phyloP scores from a whole-genome alignment of 2,797 vertebrate genomes.

The Acanthopagrus latus region DNA sequence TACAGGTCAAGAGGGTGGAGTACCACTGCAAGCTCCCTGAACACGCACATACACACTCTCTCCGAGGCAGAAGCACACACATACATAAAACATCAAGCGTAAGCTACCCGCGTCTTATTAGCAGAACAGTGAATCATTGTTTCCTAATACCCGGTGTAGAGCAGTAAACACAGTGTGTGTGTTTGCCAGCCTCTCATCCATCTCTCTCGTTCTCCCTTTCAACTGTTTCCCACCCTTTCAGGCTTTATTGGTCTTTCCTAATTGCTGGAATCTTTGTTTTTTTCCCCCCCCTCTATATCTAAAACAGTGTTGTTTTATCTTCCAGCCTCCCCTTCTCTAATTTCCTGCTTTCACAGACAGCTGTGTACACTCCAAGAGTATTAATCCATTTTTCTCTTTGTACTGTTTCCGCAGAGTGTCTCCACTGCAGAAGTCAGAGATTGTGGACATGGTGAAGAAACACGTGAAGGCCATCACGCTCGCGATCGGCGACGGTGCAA shows the following conservation, averaged over 20 bases:
- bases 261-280: slow-evolving; percentile 5
- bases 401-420: slow-evolving; percentile 89
- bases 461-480: slow-evolving; percentile 98
- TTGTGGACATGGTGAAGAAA: slow-evolving; percentile 99
- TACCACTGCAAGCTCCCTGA: slow-evolving; percentile 64
- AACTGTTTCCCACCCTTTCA: slow-evolving; percentile 46
- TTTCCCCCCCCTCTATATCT: not conserved
- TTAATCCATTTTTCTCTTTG: not conserved
- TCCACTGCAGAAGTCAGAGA: slow-evolving; percentile 98
- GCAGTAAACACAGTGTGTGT: slow-evolving; percentile 49
- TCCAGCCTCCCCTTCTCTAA: not conserved
- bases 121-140: slow-evolving; percentile 71
- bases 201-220: slow-evolving; percentile 28
- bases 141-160: slow-evolving; percentile 60
- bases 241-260: slow-evolving; percentile 24
- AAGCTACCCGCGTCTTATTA: slow-evolving; percentile 51
- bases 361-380: slow-evolving; percentile 20
- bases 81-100: slow-evolving; percentile 39
- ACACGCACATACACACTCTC: slow-evolving; percentile 22
- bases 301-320: slow-evolving; percentile 21
- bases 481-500: slow-evolving; percentile 98
- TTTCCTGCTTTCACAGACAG: slow-evolving; percentile 27
- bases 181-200: slow-evolving; percentile 31
- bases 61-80: slow-evolving; percentile 14
- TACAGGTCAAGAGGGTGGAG: slow-evolving; percentile 82